Evolutionary conservation across 2,888 invertebrate genomes (phyloP), one percentile per base, ranked within the genome.

Genomic region (Pycnomerus fuliginosus): DNA sequence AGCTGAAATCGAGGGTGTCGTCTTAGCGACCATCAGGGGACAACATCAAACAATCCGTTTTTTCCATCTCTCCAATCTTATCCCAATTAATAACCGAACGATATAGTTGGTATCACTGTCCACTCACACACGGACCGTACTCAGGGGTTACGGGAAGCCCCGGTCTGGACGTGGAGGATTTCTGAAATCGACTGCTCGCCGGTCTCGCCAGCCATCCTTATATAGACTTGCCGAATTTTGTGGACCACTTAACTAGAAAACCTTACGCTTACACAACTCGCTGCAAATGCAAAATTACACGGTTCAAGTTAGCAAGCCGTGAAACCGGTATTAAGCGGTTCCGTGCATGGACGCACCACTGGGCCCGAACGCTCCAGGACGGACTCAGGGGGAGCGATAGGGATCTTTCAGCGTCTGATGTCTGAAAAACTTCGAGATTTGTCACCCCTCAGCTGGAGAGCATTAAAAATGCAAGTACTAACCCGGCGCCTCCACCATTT

Each of bases 211-310:
- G 48, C 60, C 61, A 69, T 69, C 75, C 73, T 76, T 76, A 76
- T 76, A 77, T 76, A 76, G 73, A 73, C 72, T 74, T 75, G 71
- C 73, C 75, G 74, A 77, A 78, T 77, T 78, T 78, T 74, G 76
- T 78, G 77, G 77, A 74, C 77, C 77, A 77, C 76, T 77, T 76
- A 76, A 77, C 78, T 76, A 78, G 77, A 78, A 78, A 78, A 76
- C 75, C 75, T 75, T 73, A 71, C 72, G 74, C 74, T 75, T 72
- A 74, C 70, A 69, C 70, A 72, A 72, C 66, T 66, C 69, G 69
- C 67, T 66, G 74, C 74, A 71, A 74, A 75, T 76, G 76, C 75
- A 76, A 77, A 78, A 77, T 77, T 77, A 77, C 76, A 77, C 76
- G 77, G 74, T 74, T 72, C 73, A 72, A 74, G 70, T 73, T 75